Evolutionary conservation across 2,113 vertebrate species (phyloP).

Genomic region (Gavialis gangeticus): DNA sequence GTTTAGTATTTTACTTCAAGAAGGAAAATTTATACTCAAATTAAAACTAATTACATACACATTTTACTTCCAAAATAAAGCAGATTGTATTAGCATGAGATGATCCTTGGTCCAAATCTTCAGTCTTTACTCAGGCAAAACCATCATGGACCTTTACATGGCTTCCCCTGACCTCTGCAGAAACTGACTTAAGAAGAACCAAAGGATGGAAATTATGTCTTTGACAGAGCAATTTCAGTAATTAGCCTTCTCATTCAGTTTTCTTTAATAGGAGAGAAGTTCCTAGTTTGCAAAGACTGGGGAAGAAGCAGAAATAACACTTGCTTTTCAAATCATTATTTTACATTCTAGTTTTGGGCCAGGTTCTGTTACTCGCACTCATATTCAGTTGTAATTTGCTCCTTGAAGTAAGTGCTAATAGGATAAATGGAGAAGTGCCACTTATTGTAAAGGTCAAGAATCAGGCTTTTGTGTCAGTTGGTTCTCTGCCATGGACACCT

Average conservation of each 20-base stretch:
- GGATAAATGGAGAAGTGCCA: background rate
- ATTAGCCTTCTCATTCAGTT: background rate
- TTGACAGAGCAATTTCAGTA: background rate
- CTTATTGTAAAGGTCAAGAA: background rate
- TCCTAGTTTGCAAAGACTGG: background rate
- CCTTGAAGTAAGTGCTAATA: background rate
- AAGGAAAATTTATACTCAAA: constrained; percentile 69
- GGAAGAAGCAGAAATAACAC: background rate
- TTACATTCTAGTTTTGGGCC: rapidly evolving
- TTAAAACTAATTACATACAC: constrained; percentile 73
- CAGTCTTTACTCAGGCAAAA: background rate
- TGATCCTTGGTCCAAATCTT: background rate
- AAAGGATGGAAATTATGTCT: background rate
- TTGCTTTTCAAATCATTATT: background rate
- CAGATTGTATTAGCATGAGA: background rate
- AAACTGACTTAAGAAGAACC: background rate
- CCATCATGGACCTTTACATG: background rate
- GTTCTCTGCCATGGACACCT: background rate
- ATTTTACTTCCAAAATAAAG: constrained; percentile 49
- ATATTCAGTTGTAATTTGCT: background rate
- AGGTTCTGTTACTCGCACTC: background rate
- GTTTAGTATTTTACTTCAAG: constrained; percentile 63
- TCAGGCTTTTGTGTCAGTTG: background rate
- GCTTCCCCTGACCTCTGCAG: background rate
- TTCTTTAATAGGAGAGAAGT: background rate